phyloP scores from a whole-genome alignment of 2,888 invertebrate species.

The Ctenicera cuprea region DNA sequence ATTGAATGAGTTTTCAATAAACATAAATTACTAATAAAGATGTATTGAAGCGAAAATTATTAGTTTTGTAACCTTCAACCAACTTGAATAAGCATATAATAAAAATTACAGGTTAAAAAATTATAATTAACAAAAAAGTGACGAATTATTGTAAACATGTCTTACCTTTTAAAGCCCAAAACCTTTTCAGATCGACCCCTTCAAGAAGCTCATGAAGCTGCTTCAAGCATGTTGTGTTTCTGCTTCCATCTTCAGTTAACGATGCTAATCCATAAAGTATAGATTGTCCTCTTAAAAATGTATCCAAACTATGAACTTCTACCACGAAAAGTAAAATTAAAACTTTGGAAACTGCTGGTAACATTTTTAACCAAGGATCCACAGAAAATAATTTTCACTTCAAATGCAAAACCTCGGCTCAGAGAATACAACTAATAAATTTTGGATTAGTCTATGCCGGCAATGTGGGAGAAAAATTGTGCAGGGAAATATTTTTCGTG shows the following conservation, averaged over 20 bases:
- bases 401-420: not conserved
- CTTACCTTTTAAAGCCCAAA: slow-evolving; percentile 67
- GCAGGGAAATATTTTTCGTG: slow-evolving; percentile 25
- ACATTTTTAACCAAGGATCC: slow-evolving; percentile 23
- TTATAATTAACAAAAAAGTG: not conserved
- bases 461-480: slow-evolving; percentile 25
- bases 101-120: not conserved
- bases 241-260: slow-evolving; percentile 53
- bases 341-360: slow-evolving; percentile 10
- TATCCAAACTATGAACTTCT: slow-evolving; percentile 47
- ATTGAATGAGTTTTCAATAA: not conserved
- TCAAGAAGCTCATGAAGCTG: slow-evolving; percentile 59
- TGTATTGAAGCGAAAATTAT: not conserved
- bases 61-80: not conserved
- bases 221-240: slow-evolving; percentile 56
- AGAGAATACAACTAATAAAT: slow-evolving; percentile 7
- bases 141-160: not conserved
- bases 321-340: slow-evolving; percentile 30
- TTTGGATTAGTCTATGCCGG: slow-evolving; percentile 6
- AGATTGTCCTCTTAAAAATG: slow-evolving; percentile 58
- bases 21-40: not conserved
- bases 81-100: too few species aligned
- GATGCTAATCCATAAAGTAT: slow-evolving; percentile 63
- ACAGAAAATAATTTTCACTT: not conserved
- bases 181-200: slow-evolving; percentile 59